Conservation (phyloP, 2,888 invertebrate genomes). For the Cryptus viduatorius region DNA sequence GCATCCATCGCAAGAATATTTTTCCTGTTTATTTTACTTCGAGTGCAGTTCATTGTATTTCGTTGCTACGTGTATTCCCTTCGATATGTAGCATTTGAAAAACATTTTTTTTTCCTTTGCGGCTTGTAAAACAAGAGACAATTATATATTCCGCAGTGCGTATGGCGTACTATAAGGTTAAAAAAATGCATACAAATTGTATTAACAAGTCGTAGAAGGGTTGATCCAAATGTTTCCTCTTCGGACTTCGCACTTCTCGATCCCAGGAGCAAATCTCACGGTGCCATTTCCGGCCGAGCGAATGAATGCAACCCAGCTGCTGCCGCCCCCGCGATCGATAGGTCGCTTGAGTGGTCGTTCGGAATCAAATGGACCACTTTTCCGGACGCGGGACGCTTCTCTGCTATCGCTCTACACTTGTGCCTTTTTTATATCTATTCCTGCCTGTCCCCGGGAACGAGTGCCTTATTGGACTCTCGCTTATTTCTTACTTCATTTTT, state of each 20-base stretch:
- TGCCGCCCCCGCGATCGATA: constrained; percentile 57
- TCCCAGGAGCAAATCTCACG: constrained; percentile 14
- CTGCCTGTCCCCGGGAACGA: constrained; percentile 10
- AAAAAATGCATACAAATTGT: not conserved
- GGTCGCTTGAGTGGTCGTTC: constrained; percentile 57
- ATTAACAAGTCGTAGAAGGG: not conserved
- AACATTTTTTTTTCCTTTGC: not conserved
- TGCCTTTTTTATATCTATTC: constrained; percentile 30
- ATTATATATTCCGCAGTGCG: not conserved
- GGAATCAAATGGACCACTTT: constrained; percentile 63
- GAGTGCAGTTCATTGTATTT: not conserved
- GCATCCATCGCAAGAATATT: constrained; percentile 1
- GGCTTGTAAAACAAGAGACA: not conserved
- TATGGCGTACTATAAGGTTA: not conserved
- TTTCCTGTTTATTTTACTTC: not conserved
- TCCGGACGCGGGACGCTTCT: constrained; percentile 49
- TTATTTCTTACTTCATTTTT: constrained; percentile 5
- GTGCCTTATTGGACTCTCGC: constrained; percentile 19
- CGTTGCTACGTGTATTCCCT: too few relatives aligned
- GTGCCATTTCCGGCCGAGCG: constrained; percentile 51
- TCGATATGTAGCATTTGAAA: not conserved
- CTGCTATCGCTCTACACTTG: constrained; percentile 10
- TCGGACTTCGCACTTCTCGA: constrained; percentile 36
- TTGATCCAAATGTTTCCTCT: constrained; percentile 6
- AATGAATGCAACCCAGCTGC: constrained; percentile 59